These are phyloP conservation scores for Rhincodon typus DNA, from an alignment of 2,797 vertebrate genomes.

Conservation along the genomic window DNA sequence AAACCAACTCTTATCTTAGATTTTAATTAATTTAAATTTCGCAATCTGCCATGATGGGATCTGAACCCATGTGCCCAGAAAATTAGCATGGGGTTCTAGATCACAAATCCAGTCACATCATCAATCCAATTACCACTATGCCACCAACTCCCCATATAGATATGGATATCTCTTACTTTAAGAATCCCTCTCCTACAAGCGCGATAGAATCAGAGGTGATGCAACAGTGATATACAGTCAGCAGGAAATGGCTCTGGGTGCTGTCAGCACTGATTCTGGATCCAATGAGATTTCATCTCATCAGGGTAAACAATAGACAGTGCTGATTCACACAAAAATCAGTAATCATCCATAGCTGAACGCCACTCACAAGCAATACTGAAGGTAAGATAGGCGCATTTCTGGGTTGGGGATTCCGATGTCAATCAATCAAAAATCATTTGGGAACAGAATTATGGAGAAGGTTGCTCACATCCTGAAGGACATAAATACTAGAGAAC, in stretches of 20 bases:
- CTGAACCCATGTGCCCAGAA: too few species aligned
- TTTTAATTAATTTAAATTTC: too few species aligned
- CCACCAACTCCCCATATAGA: too few species aligned
- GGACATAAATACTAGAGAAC: too few species aligned
- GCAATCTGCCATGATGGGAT: too few species aligned
- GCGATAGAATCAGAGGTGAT: background rate
- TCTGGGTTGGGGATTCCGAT: background rate
- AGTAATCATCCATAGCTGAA: background rate
- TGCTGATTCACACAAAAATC: background rate
- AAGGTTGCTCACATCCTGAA: too few species aligned
- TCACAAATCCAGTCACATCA: too few species aligned
- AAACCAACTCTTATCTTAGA: too few species aligned
- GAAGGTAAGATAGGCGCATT: background rate
- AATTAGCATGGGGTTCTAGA: too few species aligned
- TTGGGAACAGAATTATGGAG: background rate
- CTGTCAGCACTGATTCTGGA: background rate
- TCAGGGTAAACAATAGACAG: background rate
- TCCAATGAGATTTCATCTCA: background rate
- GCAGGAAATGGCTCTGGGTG: background rate
- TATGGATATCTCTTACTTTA: too few species aligned
- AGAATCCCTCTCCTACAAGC: background rate
- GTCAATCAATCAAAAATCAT: background rate
- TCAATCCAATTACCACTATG: too few species aligned
- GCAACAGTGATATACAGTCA: background rate
- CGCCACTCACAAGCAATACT: background rate